phyloP scores from a whole-genome alignment of 2,888 invertebrate genomes.

The Phlogophora meticulosa region DNA sequence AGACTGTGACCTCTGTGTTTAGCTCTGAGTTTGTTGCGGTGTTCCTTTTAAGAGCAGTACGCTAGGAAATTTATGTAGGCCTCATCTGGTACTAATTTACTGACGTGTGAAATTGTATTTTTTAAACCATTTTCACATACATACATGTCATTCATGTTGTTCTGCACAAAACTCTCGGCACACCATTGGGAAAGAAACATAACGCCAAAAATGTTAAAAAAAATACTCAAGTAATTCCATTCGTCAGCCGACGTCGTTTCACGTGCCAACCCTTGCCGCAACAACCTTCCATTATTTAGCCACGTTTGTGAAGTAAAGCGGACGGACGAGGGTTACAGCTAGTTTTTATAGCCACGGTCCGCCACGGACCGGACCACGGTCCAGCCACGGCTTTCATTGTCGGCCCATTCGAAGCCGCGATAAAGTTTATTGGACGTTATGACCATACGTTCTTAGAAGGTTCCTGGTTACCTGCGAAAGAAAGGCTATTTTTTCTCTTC shows the following conservation, averaged over 20 bases:
- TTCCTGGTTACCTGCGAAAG: conserved; percentile 43
- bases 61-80: too few relatives aligned
- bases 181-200: neutral
- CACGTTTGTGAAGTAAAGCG: conserved; percentile 65
- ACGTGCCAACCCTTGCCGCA: conserved; percentile 52
- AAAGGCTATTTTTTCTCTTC: conserved; percentile 8
- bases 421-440: conserved; percentile 62
- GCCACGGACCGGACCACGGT: conserved; percentile 19
- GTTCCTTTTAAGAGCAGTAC: too few relatives aligned
- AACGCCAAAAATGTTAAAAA: neutral
- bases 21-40: too few relatives aligned
- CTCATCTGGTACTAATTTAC: too few relatives aligned
- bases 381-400: conserved; percentile 60
- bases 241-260: neutral
- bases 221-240: neutral
- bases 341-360: conserved; percentile 60
- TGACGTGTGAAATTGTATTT: too few relatives aligned
- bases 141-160: too few relatives aligned
- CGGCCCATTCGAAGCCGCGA: conserved; percentile 58
- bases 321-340: conserved; percentile 56
- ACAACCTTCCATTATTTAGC: conserved; percentile 62
- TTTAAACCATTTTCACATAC: too few relatives aligned
- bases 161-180: too few relatives aligned
- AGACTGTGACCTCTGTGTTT: too few relatives aligned
- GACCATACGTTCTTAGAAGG: conserved; percentile 51